phyloP scores from a whole-genome alignment of 1,140 invertebrate species.

The Apis florea region DNA sequence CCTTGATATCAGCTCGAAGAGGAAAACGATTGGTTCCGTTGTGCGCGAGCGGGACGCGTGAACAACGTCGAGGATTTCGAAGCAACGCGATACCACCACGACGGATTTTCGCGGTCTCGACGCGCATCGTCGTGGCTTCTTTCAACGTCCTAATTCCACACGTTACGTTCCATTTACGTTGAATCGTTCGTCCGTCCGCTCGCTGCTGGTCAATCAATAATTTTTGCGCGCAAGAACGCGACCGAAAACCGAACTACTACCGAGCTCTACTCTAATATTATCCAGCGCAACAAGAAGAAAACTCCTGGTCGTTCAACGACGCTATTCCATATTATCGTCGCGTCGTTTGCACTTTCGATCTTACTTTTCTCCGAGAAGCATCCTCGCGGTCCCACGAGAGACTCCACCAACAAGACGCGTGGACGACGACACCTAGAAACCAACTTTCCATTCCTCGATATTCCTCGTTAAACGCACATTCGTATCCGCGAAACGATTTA shows the following conservation, averaged over 20 bases:
- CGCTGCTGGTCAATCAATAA: conserved; percentile 44
- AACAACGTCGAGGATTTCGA: background rate
- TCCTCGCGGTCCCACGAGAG: conserved; percentile 6
- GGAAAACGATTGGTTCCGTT: conserved; percentile 34
- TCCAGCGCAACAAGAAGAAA: too few species aligned
- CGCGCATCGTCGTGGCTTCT: background rate
- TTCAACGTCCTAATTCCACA: conserved; percentile 18
- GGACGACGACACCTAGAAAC: background rate
- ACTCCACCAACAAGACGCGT: background rate
- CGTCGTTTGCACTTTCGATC: background rate
- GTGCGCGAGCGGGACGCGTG: background rate
- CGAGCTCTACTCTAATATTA: too few species aligned
- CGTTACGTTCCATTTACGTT: conserved; percentile 37
- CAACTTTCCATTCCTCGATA: background rate
- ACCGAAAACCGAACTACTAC: background rate
- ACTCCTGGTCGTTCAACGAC: background rate
- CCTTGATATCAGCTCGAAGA: conserved; percentile 38
- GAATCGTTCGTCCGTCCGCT: too few species aligned
- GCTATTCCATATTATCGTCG: background rate
- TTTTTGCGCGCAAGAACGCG: conserved; percentile 49
- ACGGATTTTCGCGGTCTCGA: background rate
- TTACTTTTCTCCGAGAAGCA: conserved; percentile 46
- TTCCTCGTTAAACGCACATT: background rate
- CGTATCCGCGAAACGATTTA: background rate
- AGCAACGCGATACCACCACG: background rate